Base-by-base conservation (phyloP, 2,113 vertebrate genomes). In the Halcyon malimbica region DNA sequence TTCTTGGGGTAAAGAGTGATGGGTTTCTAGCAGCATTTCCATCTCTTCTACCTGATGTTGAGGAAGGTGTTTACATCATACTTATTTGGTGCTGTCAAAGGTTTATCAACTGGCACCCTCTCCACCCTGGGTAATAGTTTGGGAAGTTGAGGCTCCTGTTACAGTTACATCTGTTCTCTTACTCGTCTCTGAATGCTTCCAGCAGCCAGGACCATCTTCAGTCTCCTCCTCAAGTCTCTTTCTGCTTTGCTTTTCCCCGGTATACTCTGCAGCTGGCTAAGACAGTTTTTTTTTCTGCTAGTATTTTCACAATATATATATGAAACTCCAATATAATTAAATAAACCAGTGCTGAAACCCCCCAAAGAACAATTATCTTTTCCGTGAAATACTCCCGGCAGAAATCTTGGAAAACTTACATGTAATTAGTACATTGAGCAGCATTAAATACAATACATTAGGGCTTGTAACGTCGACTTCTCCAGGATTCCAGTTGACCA, bases 341-440 rank as follows among this genome's bases (percentile, higher is more conserved):
- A 98, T 96, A 97, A 98, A 98, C 88, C 96, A 87, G 83, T 87
- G 92, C 92, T 94, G 90, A 95, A 98, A 82, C 64, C 96, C 97
- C 96, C 87, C 24, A 94, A 97, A 97, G 97, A 97, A 97, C 97
- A 97, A 98, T 98, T 98, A 95, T 86, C 97, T 97, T 95, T 92
- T 94, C 96, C 97, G 96, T 95, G 97, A 97, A 97, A 97, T 86
- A 93, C 92, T 97, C 96, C 96, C 95, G 48, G 96, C 90, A 98
- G 97, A 97, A 98, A 97, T 97, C 97, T 89, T 96, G 94, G 87
- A 97, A 96, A 98, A 96, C 92, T 95, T 97, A 91, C 81, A 94
- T 97, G 97, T 98, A 97, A 98, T 98, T 98, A 98, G 97, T 86
- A 93, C 84, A 60, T 25, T 3, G 44, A 96, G 94, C 96, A 97